Conservation (phyloP, 2,113 vertebrate species). For the Actenoides hombroni region DNA sequence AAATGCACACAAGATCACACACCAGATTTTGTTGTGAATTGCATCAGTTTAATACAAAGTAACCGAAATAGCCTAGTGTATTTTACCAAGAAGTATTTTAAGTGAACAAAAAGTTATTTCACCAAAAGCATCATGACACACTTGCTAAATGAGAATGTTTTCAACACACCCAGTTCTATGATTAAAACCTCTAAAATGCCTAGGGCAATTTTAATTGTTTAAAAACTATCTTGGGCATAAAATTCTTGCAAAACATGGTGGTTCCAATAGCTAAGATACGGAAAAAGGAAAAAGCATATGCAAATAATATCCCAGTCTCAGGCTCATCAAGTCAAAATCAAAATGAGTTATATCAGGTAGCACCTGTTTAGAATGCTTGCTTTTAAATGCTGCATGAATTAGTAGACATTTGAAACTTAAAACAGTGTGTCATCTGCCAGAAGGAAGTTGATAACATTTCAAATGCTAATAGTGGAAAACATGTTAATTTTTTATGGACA, state of each 20-base stretch:
- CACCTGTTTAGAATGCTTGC: background rate
- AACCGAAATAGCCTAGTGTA: background rate
- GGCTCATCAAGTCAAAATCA: background rate
- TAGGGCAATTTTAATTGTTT: background rate
- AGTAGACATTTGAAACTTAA: conserved; percentile 11
- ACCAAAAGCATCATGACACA: background rate
- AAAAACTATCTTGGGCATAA: background rate
- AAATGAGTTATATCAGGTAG: background rate
- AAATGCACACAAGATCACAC: background rate
- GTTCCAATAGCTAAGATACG: background rate
- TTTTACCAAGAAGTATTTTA: background rate
- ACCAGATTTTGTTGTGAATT: background rate
- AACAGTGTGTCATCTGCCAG: background rate
- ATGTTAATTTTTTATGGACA: background rate
- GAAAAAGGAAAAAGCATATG: background rate
- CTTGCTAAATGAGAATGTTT: conserved; percentile 1
- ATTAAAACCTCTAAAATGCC: background rate
- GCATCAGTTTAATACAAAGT: background rate
- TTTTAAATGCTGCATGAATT: background rate
- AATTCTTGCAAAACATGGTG: background rate
- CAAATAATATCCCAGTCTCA: background rate
- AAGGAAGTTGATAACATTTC: conserved; percentile 29
- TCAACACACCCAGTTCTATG: background rate
- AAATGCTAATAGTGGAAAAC: conserved; percentile 14
- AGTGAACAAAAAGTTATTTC: background rate